Evolutionary conservation across 2,797 vertebrate genomes (phyloP).

Genomic region (Chelidonichthys spinosus): DNA sequence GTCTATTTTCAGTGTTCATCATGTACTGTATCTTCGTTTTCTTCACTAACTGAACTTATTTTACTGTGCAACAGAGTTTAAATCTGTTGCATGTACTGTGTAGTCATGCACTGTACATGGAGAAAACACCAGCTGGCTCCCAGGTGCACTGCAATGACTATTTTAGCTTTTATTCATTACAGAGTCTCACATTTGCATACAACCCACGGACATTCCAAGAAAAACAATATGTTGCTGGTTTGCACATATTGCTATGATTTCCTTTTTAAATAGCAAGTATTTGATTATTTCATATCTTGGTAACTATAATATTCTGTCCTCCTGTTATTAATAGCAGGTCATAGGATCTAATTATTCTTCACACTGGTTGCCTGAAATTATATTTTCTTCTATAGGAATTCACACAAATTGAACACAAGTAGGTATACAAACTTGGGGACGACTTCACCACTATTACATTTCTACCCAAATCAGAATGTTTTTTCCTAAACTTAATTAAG

Average conservation of each 20-base stretch:
- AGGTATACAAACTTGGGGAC: not conserved
- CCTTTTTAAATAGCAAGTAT: not conserved
- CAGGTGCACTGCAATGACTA: not conserved
- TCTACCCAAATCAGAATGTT: too few relatives aligned
- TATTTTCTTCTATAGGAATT: not conserved
- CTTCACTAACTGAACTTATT: not conserved
- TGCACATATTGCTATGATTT: not conserved
- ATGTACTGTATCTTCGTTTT: not conserved
- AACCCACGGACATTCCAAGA: not conserved
- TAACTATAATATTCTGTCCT: not conserved
- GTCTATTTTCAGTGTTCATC: not conserved
- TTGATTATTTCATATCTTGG: not conserved
- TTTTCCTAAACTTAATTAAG: too few relatives aligned
- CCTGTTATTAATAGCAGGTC: not conserved
- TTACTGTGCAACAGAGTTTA: not conserved
- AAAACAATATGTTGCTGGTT: not conserved
- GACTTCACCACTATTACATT: not conserved
- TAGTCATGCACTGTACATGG: not conserved
- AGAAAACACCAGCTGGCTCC: slow-evolving; percentile 24
- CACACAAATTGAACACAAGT: not conserved
- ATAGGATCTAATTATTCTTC: not conserved
- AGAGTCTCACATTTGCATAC: not conserved
- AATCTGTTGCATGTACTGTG: not conserved
- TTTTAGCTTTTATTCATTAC: not conserved
- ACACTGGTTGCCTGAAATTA: not conserved